These are phyloP conservation scores for Vanessa cardui DNA, from an alignment of 2,888 invertebrate genomes.

Conservation along the genomic window DNA sequence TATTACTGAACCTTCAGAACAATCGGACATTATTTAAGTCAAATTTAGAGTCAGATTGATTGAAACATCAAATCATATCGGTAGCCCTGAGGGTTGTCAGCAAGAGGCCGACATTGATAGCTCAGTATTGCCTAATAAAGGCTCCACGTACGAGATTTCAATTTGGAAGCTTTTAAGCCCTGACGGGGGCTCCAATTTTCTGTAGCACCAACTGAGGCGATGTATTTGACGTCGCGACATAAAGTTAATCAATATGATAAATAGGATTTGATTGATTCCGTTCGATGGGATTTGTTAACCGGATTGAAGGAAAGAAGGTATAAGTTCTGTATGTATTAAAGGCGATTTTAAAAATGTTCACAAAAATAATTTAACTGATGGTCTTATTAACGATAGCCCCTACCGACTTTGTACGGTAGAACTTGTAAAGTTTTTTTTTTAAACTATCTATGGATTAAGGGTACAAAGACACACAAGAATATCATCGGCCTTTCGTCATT, in stretches of 20 bases:
- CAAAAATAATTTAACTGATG: no score
- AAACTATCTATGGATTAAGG: no score
- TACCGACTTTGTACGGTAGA: no score
- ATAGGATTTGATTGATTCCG: slow-evolving; percentile 5
- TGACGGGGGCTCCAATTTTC: slow-evolving; percentile 41
- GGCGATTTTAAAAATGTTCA: no score
- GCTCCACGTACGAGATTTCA: slow-evolving; percentile 64
- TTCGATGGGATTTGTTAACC: slow-evolving; percentile 7
- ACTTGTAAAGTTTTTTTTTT: no score
- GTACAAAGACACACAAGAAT: no score
- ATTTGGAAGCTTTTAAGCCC: slow-evolving; percentile 52
- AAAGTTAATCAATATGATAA: slow-evolving; percentile 25
- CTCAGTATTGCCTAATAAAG: slow-evolving; percentile 66
- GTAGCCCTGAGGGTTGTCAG: slow-evolving; percentile 33
- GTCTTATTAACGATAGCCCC: no score
- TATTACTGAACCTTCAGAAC: not conserved
- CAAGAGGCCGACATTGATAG: slow-evolving; percentile 45
- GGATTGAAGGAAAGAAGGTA: slow-evolving; percentile 2
- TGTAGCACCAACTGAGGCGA: slow-evolving; percentile 34
- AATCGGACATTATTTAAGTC: not conserved
- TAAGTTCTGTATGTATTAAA: slow-evolving; percentile 3
- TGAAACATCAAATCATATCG: slow-evolving; percentile 25
- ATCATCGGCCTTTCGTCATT: no score
- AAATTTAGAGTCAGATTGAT: slow-evolving; percentile 14
- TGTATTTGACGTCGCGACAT: slow-evolving; percentile 28